Percentiles rank a stretch among this genome's conserved stretches.
These are phyloP conservation scores for Elephas maximus DNA, from an alignment of 2,113 vertebrate species.

Conservation along the genomic window DNA sequence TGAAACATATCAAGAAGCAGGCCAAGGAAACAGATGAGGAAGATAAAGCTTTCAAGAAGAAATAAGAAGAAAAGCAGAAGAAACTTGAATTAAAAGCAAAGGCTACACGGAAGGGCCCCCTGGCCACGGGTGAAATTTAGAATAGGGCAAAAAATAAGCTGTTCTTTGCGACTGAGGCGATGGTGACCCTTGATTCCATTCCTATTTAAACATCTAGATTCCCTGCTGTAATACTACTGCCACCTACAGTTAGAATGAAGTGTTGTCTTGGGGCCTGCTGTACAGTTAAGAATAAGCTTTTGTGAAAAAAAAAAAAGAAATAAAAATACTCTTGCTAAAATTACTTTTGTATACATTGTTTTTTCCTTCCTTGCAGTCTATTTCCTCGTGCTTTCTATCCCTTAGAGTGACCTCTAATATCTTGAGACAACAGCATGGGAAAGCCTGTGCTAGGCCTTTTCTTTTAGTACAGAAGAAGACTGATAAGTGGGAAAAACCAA, in stretches of 20 bases:
- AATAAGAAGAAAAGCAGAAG: neutral
- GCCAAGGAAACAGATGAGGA: neutral
- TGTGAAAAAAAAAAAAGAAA: neutral
- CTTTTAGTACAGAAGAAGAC: neutral
- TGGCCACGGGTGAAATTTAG: neutral
- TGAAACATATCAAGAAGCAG: neutral
- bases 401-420: neutral
- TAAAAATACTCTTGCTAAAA: neutral
- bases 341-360: too few relatives aligned
- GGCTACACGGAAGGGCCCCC: too few relatives aligned
- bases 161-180: neutral
- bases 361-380: neutral
- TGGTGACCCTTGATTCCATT: neutral
- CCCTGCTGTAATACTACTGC: neutral
- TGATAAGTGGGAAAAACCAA: neutral
- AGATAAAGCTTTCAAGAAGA: neutral
- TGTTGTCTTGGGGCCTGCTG: neutral
- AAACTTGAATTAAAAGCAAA: neutral
- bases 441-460: neutral
- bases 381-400: neutral
- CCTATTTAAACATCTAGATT: neutral
- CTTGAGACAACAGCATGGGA: neutral
- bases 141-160: neutral
- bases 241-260: neutral
- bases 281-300: neutral